phyloP scores from a whole-genome alignment of 2,113 vertebrate genomes.

The Brienomyrus longianalis region DNA sequence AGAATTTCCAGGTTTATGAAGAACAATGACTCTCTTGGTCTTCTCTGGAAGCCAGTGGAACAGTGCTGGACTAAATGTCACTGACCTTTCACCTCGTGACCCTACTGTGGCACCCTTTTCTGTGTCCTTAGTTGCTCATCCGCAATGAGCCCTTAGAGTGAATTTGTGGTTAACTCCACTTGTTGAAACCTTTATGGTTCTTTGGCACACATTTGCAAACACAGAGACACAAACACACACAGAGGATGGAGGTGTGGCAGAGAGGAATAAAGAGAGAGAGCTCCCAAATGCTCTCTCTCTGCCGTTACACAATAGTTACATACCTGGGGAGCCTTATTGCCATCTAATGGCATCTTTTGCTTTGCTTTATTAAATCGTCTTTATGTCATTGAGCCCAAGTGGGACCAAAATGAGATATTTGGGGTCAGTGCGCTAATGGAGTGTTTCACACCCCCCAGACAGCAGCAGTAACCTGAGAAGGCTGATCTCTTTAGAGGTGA shows the following conservation, averaged over 20 bases:
- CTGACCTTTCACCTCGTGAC: not conserved
- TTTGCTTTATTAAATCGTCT: not conserved
- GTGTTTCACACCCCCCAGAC: constrained; percentile 43
- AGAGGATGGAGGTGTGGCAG: constrained; percentile 6
- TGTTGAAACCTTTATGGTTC: not conserved
- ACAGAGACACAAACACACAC: not conserved
- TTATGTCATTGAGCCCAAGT: not conserved
- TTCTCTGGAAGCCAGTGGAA: not conserved
- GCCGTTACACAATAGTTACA: constrained; percentile 47
- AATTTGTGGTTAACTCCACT: not conserved
- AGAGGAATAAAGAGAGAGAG: constrained; percentile 28
- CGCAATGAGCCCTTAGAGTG: not conserved
- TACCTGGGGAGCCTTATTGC: constrained; percentile 28
- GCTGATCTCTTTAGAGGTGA: constrained; percentile 22
- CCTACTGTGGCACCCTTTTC: not conserved
- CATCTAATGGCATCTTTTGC: constrained; percentile 19
- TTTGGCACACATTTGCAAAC: not conserved
- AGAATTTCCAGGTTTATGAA: not conserved
- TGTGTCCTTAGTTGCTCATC: not conserved
- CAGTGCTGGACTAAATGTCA: not conserved
- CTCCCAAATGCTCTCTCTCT: constrained; percentile 36
- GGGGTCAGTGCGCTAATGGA: constrained; percentile 43
- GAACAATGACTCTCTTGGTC: not conserved
- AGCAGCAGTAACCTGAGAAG: constrained; percentile 46
- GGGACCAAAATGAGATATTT: constrained; percentile 10